phyloP scores from a whole-genome alignment of 2,797 vertebrate genomes.

The Psittacula derbiana region DNA sequence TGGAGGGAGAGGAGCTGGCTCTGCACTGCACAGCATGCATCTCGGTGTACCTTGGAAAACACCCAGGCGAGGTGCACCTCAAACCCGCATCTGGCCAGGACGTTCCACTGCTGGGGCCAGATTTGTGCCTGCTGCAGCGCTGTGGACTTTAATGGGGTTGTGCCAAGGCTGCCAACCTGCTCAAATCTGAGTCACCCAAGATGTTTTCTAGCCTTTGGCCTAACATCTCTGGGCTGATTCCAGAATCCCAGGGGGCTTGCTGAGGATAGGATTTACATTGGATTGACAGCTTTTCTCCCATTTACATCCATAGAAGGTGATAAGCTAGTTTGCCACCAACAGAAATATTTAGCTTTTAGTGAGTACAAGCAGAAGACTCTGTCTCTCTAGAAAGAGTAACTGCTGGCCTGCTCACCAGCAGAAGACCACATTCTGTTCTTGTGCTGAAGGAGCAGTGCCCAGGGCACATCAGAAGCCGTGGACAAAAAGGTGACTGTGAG shows the following conservation, averaged over 20 bases:
- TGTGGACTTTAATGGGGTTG: fast-evolving
- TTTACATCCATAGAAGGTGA: background rate
- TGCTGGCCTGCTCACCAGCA: background rate
- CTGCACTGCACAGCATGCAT: background rate
- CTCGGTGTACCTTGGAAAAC: slow-evolving; percentile 17
- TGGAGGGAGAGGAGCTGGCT: slow-evolving; percentile 16
- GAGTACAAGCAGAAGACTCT: background rate
- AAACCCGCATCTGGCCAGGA: background rate
- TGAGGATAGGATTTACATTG: background rate
- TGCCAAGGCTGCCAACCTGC: background rate
- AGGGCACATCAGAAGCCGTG: fast-evolving
- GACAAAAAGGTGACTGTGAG: background rate
- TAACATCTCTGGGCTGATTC: background rate
- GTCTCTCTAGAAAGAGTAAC: background rate
- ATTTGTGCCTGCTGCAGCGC: fast-evolving
- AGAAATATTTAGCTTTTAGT: background rate
- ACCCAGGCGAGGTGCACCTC: slow-evolving; percentile 37
- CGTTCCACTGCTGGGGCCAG: background rate
- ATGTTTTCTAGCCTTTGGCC: background rate
- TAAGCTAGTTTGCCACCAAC: background rate
- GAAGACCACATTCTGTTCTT: background rate
- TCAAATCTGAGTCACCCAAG: background rate
- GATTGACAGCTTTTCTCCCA: background rate
- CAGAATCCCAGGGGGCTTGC: background rate
- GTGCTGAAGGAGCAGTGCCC: background rate